phyloP scores from a whole-genome alignment of 1,140 invertebrate species.

The Charaxes varanes region DNA sequence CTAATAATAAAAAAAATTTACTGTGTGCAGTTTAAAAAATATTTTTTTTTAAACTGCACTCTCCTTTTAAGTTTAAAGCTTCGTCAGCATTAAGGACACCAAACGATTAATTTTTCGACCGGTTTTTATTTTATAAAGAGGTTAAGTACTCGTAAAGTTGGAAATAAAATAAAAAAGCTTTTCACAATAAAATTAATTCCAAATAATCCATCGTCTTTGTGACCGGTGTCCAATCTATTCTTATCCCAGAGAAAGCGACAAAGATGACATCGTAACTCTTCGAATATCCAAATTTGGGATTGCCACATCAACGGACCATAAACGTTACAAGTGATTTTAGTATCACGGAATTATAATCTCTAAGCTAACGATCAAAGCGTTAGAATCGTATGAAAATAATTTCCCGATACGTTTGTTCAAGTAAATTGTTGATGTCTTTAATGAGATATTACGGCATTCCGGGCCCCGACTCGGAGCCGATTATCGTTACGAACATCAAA shows the following conservation, averaged over 20 bases:
- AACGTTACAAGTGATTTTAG: conserved; percentile 21
- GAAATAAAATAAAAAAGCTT: conserved; percentile 9
- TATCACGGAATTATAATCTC: conserved; percentile 19
- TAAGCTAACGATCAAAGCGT: conserved; percentile 26
- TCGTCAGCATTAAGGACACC: no score
- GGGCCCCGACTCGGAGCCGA: conserved; percentile 41
- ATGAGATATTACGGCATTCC: conserved; percentile 69
- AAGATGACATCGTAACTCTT: conserved; percentile 65
- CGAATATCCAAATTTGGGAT: conserved; percentile 56
- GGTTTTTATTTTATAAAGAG: neutral
- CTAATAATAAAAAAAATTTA: no score
- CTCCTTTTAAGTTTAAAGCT: no score
- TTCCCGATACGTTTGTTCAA: conserved; percentile 16
- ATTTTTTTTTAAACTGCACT: no score
- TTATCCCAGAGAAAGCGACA: conserved; percentile 41
- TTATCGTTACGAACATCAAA: conserved; percentile 65
- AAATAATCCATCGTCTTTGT: conserved; percentile 19
- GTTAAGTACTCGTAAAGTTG: neutral
- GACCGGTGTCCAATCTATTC: conserved; percentile 22
- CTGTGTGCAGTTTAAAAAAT: no score
- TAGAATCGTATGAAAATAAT: conserved; percentile 26
- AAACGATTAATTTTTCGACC: no score
- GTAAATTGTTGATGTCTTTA: conserved; percentile 48
- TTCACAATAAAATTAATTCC: conserved; percentile 22
- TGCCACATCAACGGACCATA: conserved; percentile 23